A percentile compares a stretch with the other conserved stretches of the same genome.
These are phyloP conservation scores for Drosophila rellima DNA, from an alignment of 2,888 invertebrate species.

Conservation along the genomic window DNA sequence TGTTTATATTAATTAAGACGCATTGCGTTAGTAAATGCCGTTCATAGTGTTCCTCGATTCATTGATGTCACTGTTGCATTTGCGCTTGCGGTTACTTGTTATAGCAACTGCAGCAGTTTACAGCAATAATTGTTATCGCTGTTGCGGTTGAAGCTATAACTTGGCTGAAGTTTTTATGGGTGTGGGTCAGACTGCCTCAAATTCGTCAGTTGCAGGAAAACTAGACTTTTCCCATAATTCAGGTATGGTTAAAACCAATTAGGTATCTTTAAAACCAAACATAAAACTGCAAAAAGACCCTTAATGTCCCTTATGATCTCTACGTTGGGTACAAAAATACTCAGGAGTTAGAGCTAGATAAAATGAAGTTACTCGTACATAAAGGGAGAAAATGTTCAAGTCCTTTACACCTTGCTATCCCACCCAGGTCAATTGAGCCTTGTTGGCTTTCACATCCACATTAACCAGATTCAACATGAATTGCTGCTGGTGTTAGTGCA, in stretches of 20 bases:
- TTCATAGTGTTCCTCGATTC: neutral
- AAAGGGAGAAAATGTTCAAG: slow-evolving; percentile 42
- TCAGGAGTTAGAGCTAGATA: slow-evolving; percentile 28
- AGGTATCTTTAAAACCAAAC: neutral
- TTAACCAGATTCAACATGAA: slow-evolving; percentile 3
- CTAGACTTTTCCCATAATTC: slow-evolving; percentile 17
- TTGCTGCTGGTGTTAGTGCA: slow-evolving; percentile 24
- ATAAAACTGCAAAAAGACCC: neutral
- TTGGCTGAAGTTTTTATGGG: slow-evolving; percentile 33
- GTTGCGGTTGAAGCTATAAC: slow-evolving; percentile 28
- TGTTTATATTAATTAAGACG: slow-evolving; percentile 52
- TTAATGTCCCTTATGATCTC: slow-evolving; percentile 16
- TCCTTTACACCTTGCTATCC: slow-evolving; percentile 30
- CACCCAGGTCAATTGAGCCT: slow-evolving; percentile 48
- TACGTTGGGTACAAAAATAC: neutral
- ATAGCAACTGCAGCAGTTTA: slow-evolving; percentile 27
- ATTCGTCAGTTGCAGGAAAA: slow-evolving; percentile 1
- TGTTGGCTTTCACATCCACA: slow-evolving; percentile 8
- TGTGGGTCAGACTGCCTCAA: slow-evolving; percentile 4
- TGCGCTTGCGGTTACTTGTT: slow-evolving; percentile 50
- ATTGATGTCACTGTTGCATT: slow-evolving; percentile 18
- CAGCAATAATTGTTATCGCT: slow-evolving; percentile 42
- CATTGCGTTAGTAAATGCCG: slow-evolving; percentile 51
- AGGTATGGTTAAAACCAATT: too few relatives aligned
- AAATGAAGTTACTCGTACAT: slow-evolving; percentile 16